A percentile compares a stretch with the other conserved stretches of the same genome.
phyloP scores from a whole-genome alignment of 2,113 vertebrate genomes.

The Sylvietta virens region DNA sequence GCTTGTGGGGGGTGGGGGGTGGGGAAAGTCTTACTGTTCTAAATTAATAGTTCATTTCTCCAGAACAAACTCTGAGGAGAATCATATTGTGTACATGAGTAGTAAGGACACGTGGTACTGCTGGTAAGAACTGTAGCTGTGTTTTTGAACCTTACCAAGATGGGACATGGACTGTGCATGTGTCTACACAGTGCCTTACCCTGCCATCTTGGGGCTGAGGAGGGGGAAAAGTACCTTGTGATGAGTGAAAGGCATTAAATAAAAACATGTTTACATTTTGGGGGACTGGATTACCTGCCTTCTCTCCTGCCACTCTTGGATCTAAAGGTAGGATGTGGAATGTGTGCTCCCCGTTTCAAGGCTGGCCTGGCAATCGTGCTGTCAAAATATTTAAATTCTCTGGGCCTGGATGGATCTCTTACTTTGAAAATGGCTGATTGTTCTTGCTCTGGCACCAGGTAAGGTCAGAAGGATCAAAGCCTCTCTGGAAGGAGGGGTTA shows the following conservation, averaged over 20 bases:
- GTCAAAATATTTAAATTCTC: neutral
- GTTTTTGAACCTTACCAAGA: constrained; percentile 1
- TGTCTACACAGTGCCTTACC: constrained; percentile 69
- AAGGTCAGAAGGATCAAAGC: neutral
- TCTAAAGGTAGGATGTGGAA: neutral
- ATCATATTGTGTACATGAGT: constrained; percentile 35
- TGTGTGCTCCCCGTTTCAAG: neutral
- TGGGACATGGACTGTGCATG: constrained; percentile 62
- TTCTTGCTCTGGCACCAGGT: neutral
- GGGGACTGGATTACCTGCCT: constrained; percentile 25
- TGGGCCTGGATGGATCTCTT: neutral
- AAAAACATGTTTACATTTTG: constrained; percentile 80
- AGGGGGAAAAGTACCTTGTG: constrained; percentile 60
- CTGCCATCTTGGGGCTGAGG: constrained; percentile 61
- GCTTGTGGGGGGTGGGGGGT: neutral
- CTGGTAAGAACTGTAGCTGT: constrained; percentile 37
- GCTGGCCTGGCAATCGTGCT: neutral
- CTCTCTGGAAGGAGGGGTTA: neutral
- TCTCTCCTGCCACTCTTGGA: neutral
- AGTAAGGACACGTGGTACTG: constrained; percentile 30
- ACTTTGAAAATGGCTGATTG: neutral
- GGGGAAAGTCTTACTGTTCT: constrained; percentile 30
- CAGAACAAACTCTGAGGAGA: constrained; percentile 9
- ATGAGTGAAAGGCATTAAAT: constrained; percentile 77
- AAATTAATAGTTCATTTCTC: constrained; percentile 52